These are phyloP conservation scores for Helicolenus hilgendorfi DNA, from an alignment of 2,797 vertebrate genomes.

Conservation along the genomic window DNA sequence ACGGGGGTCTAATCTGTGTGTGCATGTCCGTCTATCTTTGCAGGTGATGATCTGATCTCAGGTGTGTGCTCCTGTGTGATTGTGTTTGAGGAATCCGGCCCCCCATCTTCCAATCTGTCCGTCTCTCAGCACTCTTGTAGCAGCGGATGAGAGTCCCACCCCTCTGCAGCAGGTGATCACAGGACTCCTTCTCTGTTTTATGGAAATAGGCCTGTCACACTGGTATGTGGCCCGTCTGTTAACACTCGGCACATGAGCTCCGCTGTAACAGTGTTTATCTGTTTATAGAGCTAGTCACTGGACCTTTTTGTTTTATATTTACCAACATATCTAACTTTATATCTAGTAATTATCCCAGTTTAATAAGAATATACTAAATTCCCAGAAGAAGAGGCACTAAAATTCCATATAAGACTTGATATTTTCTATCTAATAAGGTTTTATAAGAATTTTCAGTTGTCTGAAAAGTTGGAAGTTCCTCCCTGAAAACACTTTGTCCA, in stretches of 20 bases:
- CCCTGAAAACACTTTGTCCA: neutral
- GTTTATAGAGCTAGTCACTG: neutral
- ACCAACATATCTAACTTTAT: neutral
- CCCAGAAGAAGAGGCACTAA: neutral
- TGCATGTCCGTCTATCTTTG: conserved; percentile 24
- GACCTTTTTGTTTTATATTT: neutral
- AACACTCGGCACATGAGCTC: conserved; percentile 24
- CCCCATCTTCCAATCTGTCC: conserved; percentile 70
- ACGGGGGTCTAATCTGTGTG: neutral
- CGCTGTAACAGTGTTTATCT: conserved; percentile 3
- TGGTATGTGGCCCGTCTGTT: conserved; percentile 63
- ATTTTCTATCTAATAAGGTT: neutral
- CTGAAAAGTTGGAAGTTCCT: neutral
- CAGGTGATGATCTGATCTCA: conserved; percentile 69
- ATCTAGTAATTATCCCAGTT: neutral
- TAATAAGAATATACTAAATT: neutral
- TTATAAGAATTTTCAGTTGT: neutral
- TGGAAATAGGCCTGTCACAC: conserved; percentile 58
- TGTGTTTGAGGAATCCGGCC: conserved; percentile 67
- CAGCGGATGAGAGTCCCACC: conserved; percentile 58
- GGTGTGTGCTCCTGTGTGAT: conserved; percentile 58
- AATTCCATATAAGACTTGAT: neutral
- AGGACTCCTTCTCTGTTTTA: conserved; percentile 58
- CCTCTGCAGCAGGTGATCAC: conserved; percentile 69
- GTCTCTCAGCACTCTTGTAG: conserved; percentile 77